phyloP scores from a whole-genome alignment of 1,140 invertebrate species.

The Monomorium pharaonis region DNA sequence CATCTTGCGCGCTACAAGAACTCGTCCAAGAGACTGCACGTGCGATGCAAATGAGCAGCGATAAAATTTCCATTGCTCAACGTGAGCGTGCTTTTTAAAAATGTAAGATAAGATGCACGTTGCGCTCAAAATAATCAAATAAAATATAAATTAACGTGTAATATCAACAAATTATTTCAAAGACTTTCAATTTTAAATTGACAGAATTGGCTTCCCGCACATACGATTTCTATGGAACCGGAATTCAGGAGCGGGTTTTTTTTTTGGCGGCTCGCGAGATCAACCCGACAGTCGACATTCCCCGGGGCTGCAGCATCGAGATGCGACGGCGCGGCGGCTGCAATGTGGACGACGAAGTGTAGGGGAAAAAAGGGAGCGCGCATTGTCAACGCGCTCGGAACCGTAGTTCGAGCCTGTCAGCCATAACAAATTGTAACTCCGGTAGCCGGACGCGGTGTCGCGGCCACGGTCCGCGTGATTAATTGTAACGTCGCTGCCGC shows the following conservation, averaged over 20 bases:
- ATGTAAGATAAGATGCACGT: too few relatives aligned
- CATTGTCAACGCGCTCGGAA: conserved; percentile 67
- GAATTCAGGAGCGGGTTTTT: not conserved
- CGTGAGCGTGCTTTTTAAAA: not conserved
- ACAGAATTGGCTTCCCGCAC: not conserved
- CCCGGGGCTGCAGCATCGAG: not conserved
- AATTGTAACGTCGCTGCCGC: conserved; percentile 78
- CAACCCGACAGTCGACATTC: conserved; percentile 33
- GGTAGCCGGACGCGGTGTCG: conserved; percentile 77
- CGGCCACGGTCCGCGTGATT: conserved; percentile 80
- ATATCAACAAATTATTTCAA: not conserved
- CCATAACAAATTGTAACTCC: conserved; percentile 84
- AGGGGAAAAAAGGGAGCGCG: conserved; percentile 63
- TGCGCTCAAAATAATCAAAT: not conserved
- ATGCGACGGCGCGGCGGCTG: not conserved
- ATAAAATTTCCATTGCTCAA: conserved; percentile 27
- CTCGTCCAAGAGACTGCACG: conserved; percentile 29
- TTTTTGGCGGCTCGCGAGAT: conserved; percentile 36
- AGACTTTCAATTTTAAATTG: not conserved
- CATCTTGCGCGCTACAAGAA: conserved; percentile 16
- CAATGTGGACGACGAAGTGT: conserved; percentile 60
- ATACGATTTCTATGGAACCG: not conserved
- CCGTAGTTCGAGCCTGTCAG: conserved; percentile 77
- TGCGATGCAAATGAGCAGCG: conserved; percentile 13
- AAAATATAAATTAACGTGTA: not conserved